Conservation (phyloP, 2,797 vertebrate species). For the Todus mexicanus region DNA sequence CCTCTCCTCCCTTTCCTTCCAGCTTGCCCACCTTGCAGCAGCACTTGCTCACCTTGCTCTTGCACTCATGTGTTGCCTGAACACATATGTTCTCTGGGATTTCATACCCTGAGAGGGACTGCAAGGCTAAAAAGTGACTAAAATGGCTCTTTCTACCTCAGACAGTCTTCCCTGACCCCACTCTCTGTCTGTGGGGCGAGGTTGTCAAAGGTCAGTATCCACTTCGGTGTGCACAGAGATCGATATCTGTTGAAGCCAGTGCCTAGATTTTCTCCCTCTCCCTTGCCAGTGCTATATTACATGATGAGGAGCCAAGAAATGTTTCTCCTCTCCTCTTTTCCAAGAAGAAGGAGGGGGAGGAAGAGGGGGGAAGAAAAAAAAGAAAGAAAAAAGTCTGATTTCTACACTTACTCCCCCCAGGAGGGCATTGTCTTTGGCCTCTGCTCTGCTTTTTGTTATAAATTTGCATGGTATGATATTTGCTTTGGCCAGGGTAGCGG, state of each 20-base stretch:
- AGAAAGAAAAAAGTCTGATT: neutral
- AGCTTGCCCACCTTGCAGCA: neutral
- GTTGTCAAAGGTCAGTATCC: neutral
- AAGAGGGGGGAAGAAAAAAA: no score
- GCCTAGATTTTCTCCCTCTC: neutral
- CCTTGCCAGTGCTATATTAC: neutral
- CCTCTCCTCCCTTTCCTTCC: neutral
- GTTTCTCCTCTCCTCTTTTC: neutral
- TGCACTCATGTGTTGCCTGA: neutral
- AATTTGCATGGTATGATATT: constrained; percentile 22
- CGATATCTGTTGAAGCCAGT: neutral
- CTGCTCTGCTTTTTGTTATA: constrained; percentile 14
- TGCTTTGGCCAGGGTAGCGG: neutral
- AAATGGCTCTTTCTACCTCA: neutral
- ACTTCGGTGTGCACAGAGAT: neutral
- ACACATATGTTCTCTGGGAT: neutral
- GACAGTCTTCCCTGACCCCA: neutral
- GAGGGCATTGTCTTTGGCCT: constrained; percentile 27
- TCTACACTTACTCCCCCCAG: neutral
- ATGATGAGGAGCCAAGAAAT: neutral
- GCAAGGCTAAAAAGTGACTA: neutral
- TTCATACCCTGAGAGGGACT: neutral
- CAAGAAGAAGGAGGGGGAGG: neutral
- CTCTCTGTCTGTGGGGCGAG: neutral
- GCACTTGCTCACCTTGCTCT: neutral